Evolutionary conservation across 1,140 invertebrate species (phyloP).

Genomic region (Bombus haemorrhoidalis): DNA sequence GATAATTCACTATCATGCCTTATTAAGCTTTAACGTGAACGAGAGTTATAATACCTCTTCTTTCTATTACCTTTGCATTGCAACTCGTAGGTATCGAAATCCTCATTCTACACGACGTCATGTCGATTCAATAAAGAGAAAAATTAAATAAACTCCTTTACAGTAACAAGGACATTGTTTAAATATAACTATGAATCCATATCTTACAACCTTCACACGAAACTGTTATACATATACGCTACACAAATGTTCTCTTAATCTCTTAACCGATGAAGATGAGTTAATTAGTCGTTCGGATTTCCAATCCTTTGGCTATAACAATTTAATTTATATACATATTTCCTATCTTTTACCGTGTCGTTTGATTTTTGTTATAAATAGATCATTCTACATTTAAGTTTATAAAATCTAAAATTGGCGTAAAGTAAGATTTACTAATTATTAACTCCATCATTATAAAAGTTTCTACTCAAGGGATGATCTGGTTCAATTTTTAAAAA

Average conservation of each 20-base stretch:
- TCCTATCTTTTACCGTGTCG: neutral
- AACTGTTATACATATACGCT: too few species aligned
- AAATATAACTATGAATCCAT: neutral
- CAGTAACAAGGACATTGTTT: neutral
- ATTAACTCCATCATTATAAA: too few species aligned
- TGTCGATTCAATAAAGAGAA: neutral
- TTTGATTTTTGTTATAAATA: neutral
- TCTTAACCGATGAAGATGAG: neutral
- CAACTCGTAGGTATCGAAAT: neutral
- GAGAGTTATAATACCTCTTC: conserved; percentile 8
- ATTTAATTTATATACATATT: neutral
- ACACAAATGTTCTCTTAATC: neutral
- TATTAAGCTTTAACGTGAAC: conserved; percentile 55
- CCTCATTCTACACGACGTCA: neutral
- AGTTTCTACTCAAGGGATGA: too few species aligned
- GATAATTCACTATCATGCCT: conserved; percentile 61
- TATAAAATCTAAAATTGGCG: too few species aligned
- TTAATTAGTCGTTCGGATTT: neutral
- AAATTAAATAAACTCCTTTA: neutral
- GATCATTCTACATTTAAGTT: too few species aligned
- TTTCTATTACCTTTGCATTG: conserved; percentile 19
- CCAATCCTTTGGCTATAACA: too few species aligned
- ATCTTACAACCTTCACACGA: too few species aligned
- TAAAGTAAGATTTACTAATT: too few species aligned
- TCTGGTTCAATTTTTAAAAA: too few species aligned